Conservation (phyloP, 2,888 invertebrate species). For the Dione vanillae region DNA sequence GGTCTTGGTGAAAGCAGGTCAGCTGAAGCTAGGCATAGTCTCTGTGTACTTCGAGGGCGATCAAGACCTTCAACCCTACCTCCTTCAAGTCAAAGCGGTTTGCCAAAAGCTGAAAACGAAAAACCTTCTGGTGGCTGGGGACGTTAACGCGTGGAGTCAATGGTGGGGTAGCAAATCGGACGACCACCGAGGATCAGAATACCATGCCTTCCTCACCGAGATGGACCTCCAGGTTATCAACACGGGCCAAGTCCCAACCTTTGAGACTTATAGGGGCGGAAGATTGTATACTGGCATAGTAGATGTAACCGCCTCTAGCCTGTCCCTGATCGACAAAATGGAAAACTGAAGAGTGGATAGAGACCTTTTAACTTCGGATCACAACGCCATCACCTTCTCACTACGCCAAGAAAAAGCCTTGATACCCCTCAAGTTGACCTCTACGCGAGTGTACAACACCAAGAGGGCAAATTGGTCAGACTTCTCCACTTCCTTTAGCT, state of each 20-base stretch:
- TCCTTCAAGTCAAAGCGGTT: no score
- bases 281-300: slow-evolving; percentile 32
- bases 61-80: no score
- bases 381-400: slow-evolving; percentile 14
- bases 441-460: no score
- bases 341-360: slow-evolving; percentile 36
- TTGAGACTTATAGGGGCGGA: no score
- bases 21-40: slow-evolving; percentile 11
- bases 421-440: no score
- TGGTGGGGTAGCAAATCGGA: slow-evolving; percentile 51
- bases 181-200: no score
- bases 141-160: slow-evolving; percentile 44
- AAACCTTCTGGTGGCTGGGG: slow-evolving; percentile 44
- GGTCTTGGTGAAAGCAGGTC: slow-evolving; percentile 28
- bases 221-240: no score
- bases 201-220: no score
- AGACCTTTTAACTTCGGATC: slow-evolving; percentile 18
- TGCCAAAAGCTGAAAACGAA: not conserved
- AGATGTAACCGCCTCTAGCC: slow-evolving; percentile 34
- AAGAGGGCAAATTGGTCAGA: no score
- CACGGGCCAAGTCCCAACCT: no score
- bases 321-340: not conserved
- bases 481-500: no score
- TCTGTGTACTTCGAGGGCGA: no score
- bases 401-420: not conserved